A percentile compares a stretch with the other conserved stretches of the same genome.
Conservation (phyloP, 1,140 invertebrate species). For the Drosophila melanica region DNA sequence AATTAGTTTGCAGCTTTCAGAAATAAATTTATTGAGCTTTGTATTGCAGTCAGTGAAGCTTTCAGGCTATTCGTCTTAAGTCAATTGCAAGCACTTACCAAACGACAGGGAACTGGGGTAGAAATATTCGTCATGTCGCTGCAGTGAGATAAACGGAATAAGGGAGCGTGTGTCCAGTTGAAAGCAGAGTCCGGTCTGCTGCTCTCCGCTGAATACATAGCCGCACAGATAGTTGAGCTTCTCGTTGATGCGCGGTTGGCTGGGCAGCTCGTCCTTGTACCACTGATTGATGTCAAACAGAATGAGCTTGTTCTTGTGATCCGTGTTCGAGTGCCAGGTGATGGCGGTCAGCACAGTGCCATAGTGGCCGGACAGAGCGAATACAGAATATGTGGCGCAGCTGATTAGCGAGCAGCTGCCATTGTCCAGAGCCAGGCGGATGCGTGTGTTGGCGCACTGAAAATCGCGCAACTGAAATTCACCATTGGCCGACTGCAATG, state of each 20-base stretch:
- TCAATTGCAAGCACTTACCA: slow-evolving; percentile 85
- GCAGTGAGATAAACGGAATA: slow-evolving; percentile 84
- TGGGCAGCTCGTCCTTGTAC: slow-evolving; percentile 97
- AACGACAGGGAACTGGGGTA: slow-evolving; percentile 92
- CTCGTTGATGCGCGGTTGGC: slow-evolving; percentile 37
- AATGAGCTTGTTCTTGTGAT: slow-evolving; percentile 84
- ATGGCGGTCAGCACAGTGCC: slow-evolving; percentile 76
- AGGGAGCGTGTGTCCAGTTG: slow-evolving; percentile 78
- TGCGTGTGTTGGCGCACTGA: slow-evolving; percentile 22
- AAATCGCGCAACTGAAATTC: slow-evolving; percentile 40
- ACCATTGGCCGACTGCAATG: not conserved
- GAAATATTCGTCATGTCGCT: slow-evolving; percentile 89
- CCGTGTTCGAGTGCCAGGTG: slow-evolving; percentile 79
- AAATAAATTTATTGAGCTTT: no score
- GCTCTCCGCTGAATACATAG: slow-evolving; percentile 55
- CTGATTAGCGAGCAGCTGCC: slow-evolving; percentile 34
- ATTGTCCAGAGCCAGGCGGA: slow-evolving; percentile 53
- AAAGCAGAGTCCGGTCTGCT: slow-evolving; percentile 68
- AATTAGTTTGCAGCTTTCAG: no score
- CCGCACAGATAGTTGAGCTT: slow-evolving; percentile 57
- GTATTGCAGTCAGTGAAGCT: no score
- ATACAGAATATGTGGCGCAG: slow-evolving; percentile 57
- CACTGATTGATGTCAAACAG: slow-evolving; percentile 97
- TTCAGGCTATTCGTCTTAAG: no score
- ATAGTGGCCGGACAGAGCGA: slow-evolving; percentile 61